A percentile compares a stretch with the other conserved stretches of the same genome.
phyloP scores from a whole-genome alignment of 1,140 invertebrate genomes.

The Trachymyrmex cornetzi region DNA sequence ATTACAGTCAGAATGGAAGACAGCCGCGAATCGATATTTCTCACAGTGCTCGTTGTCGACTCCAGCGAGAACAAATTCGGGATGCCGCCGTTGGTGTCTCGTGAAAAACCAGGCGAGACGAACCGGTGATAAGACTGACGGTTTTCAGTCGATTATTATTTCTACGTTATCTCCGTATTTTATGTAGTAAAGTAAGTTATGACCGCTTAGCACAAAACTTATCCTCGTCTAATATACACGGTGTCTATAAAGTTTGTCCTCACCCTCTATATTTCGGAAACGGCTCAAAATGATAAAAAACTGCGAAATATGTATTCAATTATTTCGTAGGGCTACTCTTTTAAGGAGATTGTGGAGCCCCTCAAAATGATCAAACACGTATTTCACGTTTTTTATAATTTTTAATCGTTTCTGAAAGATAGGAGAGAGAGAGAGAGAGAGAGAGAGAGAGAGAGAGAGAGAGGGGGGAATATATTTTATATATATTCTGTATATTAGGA shows the following conservation, averaged over 20 bases:
- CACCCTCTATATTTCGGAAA: no score
- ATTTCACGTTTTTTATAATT: no score
- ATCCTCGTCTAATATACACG: neutral
- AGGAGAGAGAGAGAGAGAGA: no score
- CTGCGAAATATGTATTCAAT: no score
- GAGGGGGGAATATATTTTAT: no score
- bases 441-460: no score
- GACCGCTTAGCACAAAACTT: neutral
- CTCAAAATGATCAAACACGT: no score
- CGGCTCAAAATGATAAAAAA: no score
- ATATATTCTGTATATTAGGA: neutral
- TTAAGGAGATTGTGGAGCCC: no score
- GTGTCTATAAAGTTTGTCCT: no score
- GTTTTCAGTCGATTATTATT: slow-evolving; percentile 4
- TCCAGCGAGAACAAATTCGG: slow-evolving; percentile 41
- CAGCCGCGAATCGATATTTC: slow-evolving; percentile 74
- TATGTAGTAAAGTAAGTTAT: neutral
- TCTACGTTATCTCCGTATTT: neutral
- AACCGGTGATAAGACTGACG: neutral
- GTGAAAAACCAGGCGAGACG: neutral
- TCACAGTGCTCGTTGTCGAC: slow-evolving; percentile 66
- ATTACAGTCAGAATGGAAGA: slow-evolving; percentile 75
- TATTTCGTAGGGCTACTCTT: no score
- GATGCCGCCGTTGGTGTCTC: neutral
- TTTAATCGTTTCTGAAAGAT: no score